Percentiles rank a stretch among this genome's conserved stretches.
phyloP scores from a whole-genome alignment of 1,140 invertebrate genomes.

The Bombus picipes region DNA sequence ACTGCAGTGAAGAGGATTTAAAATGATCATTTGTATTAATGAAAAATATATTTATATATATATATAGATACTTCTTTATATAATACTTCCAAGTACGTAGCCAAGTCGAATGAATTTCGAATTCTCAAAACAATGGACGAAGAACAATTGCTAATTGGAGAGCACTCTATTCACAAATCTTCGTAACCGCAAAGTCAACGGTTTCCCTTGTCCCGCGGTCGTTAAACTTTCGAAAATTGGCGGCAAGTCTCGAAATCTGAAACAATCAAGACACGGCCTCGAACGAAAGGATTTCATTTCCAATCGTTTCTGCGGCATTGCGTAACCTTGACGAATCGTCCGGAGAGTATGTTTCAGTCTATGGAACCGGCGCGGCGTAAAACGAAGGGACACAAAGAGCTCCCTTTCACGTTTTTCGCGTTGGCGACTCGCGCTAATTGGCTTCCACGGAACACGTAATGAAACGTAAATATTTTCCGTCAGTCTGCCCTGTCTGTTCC shows the following conservation, averaged over 20 bases:
- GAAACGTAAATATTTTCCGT: conserved; percentile 50
- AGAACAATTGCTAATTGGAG: background rate
- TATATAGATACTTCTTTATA: background rate
- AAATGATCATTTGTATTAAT: background rate
- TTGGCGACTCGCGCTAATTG: conserved; percentile 33
- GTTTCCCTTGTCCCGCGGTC: too few relatives aligned
- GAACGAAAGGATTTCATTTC: conserved; percentile 6
- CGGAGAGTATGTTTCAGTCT: background rate
- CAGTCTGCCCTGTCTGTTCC: conserved; percentile 25
- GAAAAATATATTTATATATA: too few relatives aligned
- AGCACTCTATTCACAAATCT: background rate
- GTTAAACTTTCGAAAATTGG: background rate
- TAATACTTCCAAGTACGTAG: background rate
- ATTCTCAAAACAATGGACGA: background rate
- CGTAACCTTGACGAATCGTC: conserved; percentile 3
- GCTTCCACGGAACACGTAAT: conserved; percentile 32
- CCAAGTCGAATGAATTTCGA: background rate
- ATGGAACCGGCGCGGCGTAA: too few relatives aligned
- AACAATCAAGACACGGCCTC: background rate
- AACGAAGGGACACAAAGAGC: conserved; percentile 13
- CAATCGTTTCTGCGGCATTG: background rate
- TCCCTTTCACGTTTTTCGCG: conserved; percentile 14
- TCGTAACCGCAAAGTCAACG: too few relatives aligned
- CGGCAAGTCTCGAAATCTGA: background rate
- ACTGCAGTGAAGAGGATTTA: background rate